Evolutionary conservation across 1,140 invertebrate genomes (phyloP).

Genomic region (Drosophila ogumai): DNA sequence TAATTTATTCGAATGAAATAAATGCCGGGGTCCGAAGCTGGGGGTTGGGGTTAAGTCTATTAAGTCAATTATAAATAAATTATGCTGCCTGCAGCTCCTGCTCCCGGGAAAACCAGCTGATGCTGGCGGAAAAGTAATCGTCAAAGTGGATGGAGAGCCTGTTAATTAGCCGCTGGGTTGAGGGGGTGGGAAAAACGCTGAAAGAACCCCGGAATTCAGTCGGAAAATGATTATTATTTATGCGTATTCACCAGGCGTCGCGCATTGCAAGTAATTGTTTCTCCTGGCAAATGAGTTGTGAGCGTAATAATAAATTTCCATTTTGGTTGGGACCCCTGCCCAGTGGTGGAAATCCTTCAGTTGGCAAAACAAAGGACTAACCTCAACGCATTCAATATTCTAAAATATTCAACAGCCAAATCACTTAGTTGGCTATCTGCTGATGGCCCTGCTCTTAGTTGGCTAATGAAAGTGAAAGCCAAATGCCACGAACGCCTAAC

Average conservation of each 20-base stretch:
- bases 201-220: slow-evolving; percentile 9
- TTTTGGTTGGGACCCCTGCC: slow-evolving; percentile 2
- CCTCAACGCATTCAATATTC: slow-evolving; percentile 40
- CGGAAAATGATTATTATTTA: slow-evolving; percentile 77
- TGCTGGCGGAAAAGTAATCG: slow-evolving; percentile 51
- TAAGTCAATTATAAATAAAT: slow-evolving; percentile 82
- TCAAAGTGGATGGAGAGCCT: slow-evolving; percentile 25
- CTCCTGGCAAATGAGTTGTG: slow-evolving; percentile 45
- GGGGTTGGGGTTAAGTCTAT: slow-evolving; percentile 53
- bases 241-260: slow-evolving; percentile 20
- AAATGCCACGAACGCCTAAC: slow-evolving; percentile 36
- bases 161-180: slow-evolving; percentile 48
- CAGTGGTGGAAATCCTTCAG: neutral
- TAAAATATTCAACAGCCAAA: slow-evolving; percentile 64
- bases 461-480: slow-evolving; percentile 65
- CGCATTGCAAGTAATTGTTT: slow-evolving; percentile 60
- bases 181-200: slow-evolving; percentile 1
- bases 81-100: slow-evolving; percentile 55
- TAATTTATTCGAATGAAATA: slow-evolving; percentile 68
- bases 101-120: slow-evolving; percentile 26
- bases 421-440: slow-evolving; percentile 50
- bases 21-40: slow-evolving; percentile 35
- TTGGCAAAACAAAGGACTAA: slow-evolving; percentile 9
- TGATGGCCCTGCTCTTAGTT: slow-evolving; percentile 26
- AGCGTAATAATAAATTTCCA: slow-evolving; percentile 50